Conservation (phyloP, 2,888 invertebrate species). For the Nephrotoma appendiculata region DNA sequence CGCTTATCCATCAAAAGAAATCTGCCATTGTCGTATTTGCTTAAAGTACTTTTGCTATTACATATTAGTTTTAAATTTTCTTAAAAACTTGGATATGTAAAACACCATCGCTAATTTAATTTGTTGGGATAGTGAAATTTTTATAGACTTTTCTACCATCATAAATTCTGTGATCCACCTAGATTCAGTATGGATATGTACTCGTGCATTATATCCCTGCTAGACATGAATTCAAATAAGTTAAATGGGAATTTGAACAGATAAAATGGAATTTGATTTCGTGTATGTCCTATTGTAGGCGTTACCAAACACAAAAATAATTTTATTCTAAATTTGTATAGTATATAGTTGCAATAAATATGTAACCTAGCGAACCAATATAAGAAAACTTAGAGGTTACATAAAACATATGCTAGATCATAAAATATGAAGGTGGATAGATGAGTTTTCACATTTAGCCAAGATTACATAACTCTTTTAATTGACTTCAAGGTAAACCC, state of each 20-base stretch:
- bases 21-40: too few species aligned
- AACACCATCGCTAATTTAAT: too few species aligned
- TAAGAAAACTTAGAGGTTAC: not conserved
- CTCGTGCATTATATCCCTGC: not conserved
- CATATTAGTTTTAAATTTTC: too few species aligned
- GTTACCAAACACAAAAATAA: not conserved
- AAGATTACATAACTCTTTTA: not conserved
- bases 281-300: too few species aligned
- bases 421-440: not conserved
- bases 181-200: not conserved
- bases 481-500: not conserved
- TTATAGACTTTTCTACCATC: too few species aligned
- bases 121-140: too few species aligned
- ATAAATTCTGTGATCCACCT: too few species aligned
- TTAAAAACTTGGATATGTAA: too few species aligned
- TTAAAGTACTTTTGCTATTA: too few species aligned
- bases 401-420: not conserved
- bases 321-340: not conserved
- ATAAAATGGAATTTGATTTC: too few species aligned
- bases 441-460: not conserved
- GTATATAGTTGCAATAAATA: not conserved
- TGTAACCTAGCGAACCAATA: not conserved
- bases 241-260: too few species aligned
- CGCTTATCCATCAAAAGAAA: too few species aligned
- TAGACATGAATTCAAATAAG: not conserved